A percentile compares a stretch with the other conserved stretches of the same genome.
Conservation (phyloP, 2,797 vertebrate genomes). For the Fringilla coelebs region DNA sequence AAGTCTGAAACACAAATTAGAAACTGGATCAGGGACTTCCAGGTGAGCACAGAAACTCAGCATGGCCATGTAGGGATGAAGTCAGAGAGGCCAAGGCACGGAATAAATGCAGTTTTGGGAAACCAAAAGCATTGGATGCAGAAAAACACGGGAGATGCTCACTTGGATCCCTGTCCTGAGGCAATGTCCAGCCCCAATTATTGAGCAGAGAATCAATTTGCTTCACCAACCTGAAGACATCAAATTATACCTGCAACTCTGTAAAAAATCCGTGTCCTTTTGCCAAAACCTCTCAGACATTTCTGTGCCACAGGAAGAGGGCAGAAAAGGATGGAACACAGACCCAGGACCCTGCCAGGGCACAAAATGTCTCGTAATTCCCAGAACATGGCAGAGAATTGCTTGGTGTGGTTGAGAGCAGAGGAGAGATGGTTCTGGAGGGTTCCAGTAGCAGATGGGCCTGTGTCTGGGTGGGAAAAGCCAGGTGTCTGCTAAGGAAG, state of each 20-base stretch:
- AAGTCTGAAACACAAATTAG: neutral
- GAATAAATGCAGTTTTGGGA: neutral
- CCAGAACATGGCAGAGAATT: neutral
- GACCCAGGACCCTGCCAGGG: neutral
- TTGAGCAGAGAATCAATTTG: fast-evolving
- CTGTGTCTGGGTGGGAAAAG: too few species aligned
- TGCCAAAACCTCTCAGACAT: neutral
- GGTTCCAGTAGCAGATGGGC: neutral
- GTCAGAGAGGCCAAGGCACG: neutral
- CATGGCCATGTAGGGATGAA: neutral
- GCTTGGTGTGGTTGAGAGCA: neutral
- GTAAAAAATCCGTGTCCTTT: neutral
- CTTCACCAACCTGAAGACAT: neutral
- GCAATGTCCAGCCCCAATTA: neutral
- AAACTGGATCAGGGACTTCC: neutral
- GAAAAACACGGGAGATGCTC: neutral
- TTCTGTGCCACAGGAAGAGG: neutral
- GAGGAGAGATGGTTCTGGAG: neutral
- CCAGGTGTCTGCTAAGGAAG: too few species aligned
- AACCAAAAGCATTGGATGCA: neutral
- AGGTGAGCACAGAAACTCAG: neutral
- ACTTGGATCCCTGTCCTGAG: neutral
- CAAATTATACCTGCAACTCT: neutral
- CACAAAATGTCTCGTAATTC: neutral
- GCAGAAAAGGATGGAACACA: neutral